Evolutionary conservation across 2,888 invertebrate genomes (phyloP).

Genomic region (Drosophila mulleri): DNA sequence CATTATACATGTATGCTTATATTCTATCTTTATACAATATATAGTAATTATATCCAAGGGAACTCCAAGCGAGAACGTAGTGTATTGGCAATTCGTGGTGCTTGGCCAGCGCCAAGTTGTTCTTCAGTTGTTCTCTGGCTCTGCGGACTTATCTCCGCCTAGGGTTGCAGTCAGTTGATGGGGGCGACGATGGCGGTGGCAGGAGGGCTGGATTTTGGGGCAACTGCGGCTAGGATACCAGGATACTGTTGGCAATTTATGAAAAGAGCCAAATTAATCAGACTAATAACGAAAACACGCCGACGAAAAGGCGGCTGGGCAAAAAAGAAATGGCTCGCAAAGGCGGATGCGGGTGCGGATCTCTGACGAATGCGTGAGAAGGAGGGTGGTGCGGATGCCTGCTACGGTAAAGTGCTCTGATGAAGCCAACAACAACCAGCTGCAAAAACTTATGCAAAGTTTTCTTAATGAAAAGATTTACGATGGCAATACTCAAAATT

Average conservation of each 20-base stretch:
- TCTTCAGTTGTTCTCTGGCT: constrained; percentile 45
- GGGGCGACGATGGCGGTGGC: not conserved
- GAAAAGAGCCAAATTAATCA: constrained; percentile 85
- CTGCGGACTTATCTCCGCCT: constrained; percentile 37
- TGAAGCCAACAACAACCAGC: constrained; percentile 38
- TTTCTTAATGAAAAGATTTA: constrained; percentile 86
- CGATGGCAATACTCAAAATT: constrained; percentile 82
- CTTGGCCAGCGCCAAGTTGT: constrained; percentile 23
- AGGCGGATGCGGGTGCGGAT: not conserved
- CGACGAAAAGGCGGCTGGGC: constrained; percentile 72
- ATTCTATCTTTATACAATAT: not conserved
- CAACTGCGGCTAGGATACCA: constrained; percentile 71
- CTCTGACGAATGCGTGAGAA: too few species aligned
- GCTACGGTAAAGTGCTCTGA: not conserved
- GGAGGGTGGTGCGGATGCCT: not conserved
- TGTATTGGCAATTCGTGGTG: constrained; percentile 47
- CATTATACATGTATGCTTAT: too few species aligned
- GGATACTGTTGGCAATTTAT: constrained; percentile 83
- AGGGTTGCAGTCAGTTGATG: constrained; percentile 10
- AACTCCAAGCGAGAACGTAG: not conserved
- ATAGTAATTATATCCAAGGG: not conserved
- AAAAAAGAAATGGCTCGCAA: constrained; percentile 55
- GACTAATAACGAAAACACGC: constrained; percentile 85
- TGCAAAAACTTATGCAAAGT: constrained; percentile 82
- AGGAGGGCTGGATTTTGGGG: constrained; percentile 15